phyloP scores from a whole-genome alignment of 2,797 vertebrate genomes.

The Sebastes minor region DNA sequence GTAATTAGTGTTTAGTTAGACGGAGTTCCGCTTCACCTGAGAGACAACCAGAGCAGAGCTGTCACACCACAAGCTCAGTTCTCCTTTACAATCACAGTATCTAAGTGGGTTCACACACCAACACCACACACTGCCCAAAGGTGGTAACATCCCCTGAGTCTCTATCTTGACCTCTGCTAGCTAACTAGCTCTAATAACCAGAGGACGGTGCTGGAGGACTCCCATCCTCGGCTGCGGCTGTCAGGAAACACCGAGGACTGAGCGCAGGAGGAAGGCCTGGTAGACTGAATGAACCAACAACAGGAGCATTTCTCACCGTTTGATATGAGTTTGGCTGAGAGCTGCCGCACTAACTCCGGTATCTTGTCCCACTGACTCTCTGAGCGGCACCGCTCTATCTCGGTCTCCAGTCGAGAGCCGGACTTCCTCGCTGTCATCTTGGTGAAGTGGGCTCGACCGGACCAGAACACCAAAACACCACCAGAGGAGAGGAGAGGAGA shows the following conservation, averaged over 20 bases:
- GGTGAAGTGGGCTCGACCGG: constrained; percentile 27
- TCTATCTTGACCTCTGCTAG: background rate
- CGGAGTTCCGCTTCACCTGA: background rate
- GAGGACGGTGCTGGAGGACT: background rate
- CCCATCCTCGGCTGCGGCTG: background rate
- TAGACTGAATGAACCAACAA: constrained; percentile 28
- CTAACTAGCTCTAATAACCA: background rate
- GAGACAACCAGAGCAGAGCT: background rate
- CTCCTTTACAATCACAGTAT: background rate
- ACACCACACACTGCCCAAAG: background rate
- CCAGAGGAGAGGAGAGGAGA: no score
- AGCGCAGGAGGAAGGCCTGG: constrained; percentile 47
- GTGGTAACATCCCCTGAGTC: background rate
- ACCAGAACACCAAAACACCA: constrained; percentile 57
- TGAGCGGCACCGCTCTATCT: constrained; percentile 94
- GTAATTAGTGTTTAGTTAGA: background rate
- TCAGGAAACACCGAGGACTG: constrained; percentile 73
- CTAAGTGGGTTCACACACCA: no score
- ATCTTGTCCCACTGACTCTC: constrained; percentile 95
- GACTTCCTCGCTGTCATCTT: constrained; percentile 94
- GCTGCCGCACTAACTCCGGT: constrained; percentile 92
- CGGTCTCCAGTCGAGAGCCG: constrained; percentile 92
- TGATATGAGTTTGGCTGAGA: constrained; percentile 93
- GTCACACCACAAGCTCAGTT: constrained; percentile 6
- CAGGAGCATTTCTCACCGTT: constrained; percentile 83